Evolutionary conservation across 2,797 vertebrate species (phyloP), one percentile per base, ranked within the genome.

Genomic region (Malurus splendens): DNA sequence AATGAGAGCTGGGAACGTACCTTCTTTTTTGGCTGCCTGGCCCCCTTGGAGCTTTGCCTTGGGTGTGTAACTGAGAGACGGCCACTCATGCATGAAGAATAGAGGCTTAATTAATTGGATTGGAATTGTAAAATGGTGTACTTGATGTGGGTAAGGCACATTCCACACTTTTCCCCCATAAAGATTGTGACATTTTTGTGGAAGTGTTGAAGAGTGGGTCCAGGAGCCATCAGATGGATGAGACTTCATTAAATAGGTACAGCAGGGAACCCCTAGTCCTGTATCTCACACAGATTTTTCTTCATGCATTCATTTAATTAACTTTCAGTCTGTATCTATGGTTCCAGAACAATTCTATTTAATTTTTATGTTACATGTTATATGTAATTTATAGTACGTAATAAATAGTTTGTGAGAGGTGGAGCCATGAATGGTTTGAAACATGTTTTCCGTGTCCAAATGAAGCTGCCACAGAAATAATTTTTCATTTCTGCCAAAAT

Each of bases 131-230:
- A 96, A 96, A 96, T 95, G 84, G 84, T 93, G 88, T 71, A 85
- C 81, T 96, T 96, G 91, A 94, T 96, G 93, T 93, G 92, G 92
- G 74, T 93, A 95, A 94, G 91, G 84, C 90, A 93, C 88, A 95
- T 96, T 96, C 92, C 82, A 87, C 87, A 92, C 73, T 93, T 79
- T 81, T 64, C 74, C 82, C 92, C 86, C 75, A 91, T 94, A 96
- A 97, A 95, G 94, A 97, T 94, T 94, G 92, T 95, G 94, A 95
- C 95, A 96, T 96, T 96, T 96, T 93, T 91, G 92, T 95, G 87
- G 86, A 94, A 93, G 91, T 91, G 86, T 96, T 95, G 94, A 95
- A 96, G 92, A 95, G 87, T 85, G 83, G 86, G 95, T 90, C 80
- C 88, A 91, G 92, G 90, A 96, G 86, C 94, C 89, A 93, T 95